These are phyloP conservation scores for Candidula unifasciata DNA, from an alignment of 2,888 invertebrate species.

Conservation along the genomic window DNA sequence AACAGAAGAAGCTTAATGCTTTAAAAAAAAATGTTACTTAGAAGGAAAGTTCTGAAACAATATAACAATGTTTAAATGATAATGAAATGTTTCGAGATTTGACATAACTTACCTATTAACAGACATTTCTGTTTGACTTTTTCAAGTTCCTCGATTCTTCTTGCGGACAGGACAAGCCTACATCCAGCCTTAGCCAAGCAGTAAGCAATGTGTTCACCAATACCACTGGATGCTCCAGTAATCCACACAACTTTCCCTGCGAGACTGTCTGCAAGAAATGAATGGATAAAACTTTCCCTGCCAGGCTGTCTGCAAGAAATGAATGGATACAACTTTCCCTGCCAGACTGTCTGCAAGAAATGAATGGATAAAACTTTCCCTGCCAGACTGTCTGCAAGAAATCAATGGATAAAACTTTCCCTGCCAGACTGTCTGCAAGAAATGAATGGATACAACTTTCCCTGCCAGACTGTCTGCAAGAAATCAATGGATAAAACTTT, in stretches of 20 bases:
- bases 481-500: too few relatives aligned
- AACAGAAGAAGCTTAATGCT: too few relatives aligned
- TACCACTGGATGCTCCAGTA: slow-evolving; percentile 91
- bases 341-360: not conserved
- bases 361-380: not conserved
- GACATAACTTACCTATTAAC: not conserved
- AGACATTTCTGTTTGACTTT: slow-evolving; percentile 20
- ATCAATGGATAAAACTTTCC: too few relatives aligned
- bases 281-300: slow-evolving; percentile 89
- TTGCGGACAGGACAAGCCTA: slow-evolving; percentile 64
- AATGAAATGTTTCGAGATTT: too few relatives aligned
- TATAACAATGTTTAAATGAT: not conserved
- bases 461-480: too few relatives aligned
- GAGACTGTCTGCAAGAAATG: slow-evolving; percentile 81
- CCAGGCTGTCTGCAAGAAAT: slow-evolving; percentile 79
- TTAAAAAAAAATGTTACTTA: too few relatives aligned
- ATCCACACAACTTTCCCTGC: slow-evolving; percentile 88
- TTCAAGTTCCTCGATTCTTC: slow-evolving; percentile 33
- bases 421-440: too few relatives aligned
- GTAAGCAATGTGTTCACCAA: slow-evolving; percentile 86
- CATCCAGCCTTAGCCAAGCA: slow-evolving; percentile 74
- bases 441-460: too few relatives aligned
- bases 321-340: not conserved
- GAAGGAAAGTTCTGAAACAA: not conserved
- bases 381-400: too few relatives aligned